phyloP scores from a whole-genome alignment of 2,113 vertebrate genomes.

The Actenoides hombroni region DNA sequence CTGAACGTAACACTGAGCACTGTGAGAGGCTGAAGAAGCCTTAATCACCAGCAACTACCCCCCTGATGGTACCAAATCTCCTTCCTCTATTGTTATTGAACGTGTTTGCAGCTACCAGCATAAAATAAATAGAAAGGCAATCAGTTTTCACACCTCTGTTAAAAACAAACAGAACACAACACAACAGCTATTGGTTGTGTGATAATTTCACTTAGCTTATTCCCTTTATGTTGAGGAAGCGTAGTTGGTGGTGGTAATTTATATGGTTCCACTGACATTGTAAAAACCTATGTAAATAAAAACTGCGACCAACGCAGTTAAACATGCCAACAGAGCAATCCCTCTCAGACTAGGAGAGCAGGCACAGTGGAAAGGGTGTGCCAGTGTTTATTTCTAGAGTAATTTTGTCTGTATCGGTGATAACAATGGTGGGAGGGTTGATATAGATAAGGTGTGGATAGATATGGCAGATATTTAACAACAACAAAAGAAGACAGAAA shows the following conservation, averaged over 20 bases:
- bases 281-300: not conserved
- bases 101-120: not conserved
- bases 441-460: not conserved
- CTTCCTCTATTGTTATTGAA: not conserved
- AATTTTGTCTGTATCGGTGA: not conserved
- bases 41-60: not conserved
- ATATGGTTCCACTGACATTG: not conserved
- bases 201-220: not conserved
- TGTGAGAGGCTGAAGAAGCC: not conserved
- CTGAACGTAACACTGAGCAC: not conserved
- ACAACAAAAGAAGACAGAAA: not conserved
- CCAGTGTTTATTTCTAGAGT: not conserved
- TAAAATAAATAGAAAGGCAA: not conserved
- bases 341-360: not conserved
- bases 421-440: not conserved
- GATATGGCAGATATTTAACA: not conserved
- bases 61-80: not conserved
- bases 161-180: not conserved
- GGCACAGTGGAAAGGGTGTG: not conserved
- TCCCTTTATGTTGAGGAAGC: not conserved
- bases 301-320: not conserved
- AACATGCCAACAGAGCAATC: not conserved
- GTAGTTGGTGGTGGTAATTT: not conserved
- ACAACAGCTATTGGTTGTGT: accelerated
- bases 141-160: not conserved